Conservation (phyloP, 1,140 invertebrate species). For the Alviniconcha marisindica region DNA sequence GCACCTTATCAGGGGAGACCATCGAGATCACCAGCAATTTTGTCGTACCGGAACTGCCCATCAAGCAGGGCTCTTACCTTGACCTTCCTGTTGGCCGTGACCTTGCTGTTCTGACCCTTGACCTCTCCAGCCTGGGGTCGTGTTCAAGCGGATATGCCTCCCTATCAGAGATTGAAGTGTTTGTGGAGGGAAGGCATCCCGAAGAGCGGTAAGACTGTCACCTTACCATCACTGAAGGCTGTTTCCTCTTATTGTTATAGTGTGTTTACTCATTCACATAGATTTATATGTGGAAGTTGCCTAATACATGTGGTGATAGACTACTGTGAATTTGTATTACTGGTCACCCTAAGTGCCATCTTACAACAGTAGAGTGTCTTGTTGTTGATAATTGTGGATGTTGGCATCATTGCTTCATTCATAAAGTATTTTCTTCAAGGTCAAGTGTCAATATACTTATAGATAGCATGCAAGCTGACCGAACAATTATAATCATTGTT, state of each 20-base stretch:
- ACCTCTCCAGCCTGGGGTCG: slow-evolving; percentile 42
- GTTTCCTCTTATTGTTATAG: too few species aligned
- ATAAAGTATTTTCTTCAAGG: too few species aligned
- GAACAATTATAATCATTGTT: too few species aligned
- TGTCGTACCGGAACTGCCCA: slow-evolving; percentile 46
- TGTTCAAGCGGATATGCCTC: slow-evolving; percentile 46
- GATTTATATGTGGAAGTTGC: background rate
- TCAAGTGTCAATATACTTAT: too few species aligned
- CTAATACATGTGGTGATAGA: background rate
- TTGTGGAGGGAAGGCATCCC: slow-evolving; percentile 53
- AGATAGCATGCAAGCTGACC: too few species aligned
- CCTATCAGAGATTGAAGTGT: slow-evolving; percentile 65
- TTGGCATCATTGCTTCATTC: too few species aligned
- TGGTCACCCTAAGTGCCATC: too few species aligned
- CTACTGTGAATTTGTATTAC: too few species aligned
- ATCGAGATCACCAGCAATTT: slow-evolving; percentile 60
- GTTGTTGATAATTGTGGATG: too few species aligned
- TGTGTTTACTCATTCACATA: background rate
- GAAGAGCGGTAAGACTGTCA: slow-evolving; percentile 49
- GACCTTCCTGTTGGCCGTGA: slow-evolving; percentile 53
- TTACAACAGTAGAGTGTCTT: too few species aligned
- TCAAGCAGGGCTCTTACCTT: slow-evolving; percentile 58
- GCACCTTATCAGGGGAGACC: slow-evolving; percentile 35
- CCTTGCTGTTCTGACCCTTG: slow-evolving; percentile 49
- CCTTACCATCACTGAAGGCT: background rate